phyloP scores from a whole-genome alignment of 2,113 vertebrate species.

The Pterophyllum scalare region DNA sequence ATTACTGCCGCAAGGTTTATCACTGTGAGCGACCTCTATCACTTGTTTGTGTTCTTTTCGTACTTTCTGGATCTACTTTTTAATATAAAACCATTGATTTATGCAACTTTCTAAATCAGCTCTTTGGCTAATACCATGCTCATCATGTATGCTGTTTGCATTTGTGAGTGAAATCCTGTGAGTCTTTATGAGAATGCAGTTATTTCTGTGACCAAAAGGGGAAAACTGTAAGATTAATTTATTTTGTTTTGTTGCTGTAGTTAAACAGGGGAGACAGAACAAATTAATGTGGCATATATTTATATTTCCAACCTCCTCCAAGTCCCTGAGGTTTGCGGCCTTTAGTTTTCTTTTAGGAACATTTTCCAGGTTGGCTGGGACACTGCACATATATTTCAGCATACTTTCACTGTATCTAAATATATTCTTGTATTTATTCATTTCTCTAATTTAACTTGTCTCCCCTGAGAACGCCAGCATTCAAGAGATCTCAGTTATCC shows the following conservation, averaged over 20 bases:
- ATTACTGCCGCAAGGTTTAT: neutral
- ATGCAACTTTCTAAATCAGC: neutral
- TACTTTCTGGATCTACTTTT: neutral
- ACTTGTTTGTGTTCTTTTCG: neutral
- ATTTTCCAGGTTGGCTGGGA: conserved; percentile 13
- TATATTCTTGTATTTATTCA: conserved; percentile 33
- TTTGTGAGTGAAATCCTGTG: neutral
- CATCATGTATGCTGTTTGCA: neutral
- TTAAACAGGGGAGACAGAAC: neutral
- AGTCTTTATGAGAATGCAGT: neutral
- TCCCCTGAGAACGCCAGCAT: conserved; percentile 26
- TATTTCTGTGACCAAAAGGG: neutral
- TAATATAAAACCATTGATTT: neutral
- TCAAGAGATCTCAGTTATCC: conserved; percentile 33
- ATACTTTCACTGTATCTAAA: conserved; percentile 2
- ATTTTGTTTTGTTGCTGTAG: conserved; percentile 1
- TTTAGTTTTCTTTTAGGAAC: conserved; percentile 10
- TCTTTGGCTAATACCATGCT: neutral
- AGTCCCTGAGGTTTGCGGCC: neutral
- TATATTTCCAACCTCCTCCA: neutral
- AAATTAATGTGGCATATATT: conserved; percentile 5
- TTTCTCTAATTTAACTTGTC: conserved; percentile 30
- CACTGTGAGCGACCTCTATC: neutral
- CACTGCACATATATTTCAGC: neutral
- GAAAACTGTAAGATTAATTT: neutral